phyloP scores from a whole-genome alignment of 2,797 vertebrate genomes.

The Lepus townsendii region DNA sequence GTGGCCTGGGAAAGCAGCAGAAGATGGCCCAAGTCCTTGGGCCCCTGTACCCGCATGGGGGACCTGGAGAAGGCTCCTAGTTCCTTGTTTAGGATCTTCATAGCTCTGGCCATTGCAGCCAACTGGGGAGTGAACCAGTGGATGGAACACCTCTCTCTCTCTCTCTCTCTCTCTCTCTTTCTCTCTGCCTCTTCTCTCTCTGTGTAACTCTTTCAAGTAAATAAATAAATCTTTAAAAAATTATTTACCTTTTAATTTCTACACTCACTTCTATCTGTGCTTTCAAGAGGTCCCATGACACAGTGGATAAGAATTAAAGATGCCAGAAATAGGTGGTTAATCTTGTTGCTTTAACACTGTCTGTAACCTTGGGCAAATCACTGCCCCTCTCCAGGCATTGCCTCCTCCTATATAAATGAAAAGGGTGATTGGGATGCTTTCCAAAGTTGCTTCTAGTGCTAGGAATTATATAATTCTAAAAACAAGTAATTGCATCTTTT shows the following conservation, averaged over 20 bases:
- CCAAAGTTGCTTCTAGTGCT: background rate
- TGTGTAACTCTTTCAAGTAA: too few species aligned
- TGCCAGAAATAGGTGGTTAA: background rate
- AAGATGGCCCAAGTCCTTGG: too few species aligned
- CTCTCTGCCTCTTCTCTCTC: too few species aligned
- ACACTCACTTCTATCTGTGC: background rate
- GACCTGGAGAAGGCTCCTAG: too few species aligned
- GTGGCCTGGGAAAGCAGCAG: too few species aligned
- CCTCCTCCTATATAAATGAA: background rate
- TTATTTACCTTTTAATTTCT: slow-evolving; percentile 9
- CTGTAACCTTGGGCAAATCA: background rate
- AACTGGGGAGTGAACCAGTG: too few species aligned
- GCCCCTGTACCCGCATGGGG: too few species aligned
- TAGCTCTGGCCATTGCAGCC: too few species aligned
- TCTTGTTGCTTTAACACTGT: background rate
- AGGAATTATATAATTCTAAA: background rate
- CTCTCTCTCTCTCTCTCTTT: too few species aligned
- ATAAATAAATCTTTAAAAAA: too few species aligned
- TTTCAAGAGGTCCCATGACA: background rate
- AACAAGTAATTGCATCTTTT: background rate
- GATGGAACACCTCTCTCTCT: too few species aligned
- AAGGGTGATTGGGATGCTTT: background rate
- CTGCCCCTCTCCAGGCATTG: background rate
- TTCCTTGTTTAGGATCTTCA: too few species aligned
- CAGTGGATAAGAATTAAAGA: background rate